Base-by-base conservation (phyloP, 2,888 invertebrate genomes). In the Drosophila demipolita region DNA sequence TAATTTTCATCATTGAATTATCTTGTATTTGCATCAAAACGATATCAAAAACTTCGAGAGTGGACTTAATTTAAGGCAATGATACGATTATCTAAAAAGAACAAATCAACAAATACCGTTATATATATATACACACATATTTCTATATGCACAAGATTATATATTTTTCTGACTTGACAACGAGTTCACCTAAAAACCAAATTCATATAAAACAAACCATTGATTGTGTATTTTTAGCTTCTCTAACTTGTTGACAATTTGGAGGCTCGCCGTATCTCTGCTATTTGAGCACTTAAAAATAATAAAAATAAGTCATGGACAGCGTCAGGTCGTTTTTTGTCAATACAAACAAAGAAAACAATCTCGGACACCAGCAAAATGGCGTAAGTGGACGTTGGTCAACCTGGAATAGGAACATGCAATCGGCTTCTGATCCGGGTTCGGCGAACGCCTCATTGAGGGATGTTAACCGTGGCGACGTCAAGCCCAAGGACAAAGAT, bases 401-500 rank as follows among this genome's bases (percentile, higher is more conserved):
- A 26, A 74, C 61, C 60, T 88, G 86, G 86, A 85, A 75, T 68
- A 66, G 80, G 32, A 70, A 73, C 49, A 59, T 76, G 42, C 71
- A 66, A 26, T 68, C 82, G 55, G 82, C 77, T 58, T 70, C 82
- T 50, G 82, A 76, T 59, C 74, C 83, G 26, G 81, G 78, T 58
- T 66, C 78, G 38, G 77, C 78, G 35, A 83, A 78, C 55, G 55
- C 78, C 17, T 68, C 81, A 61, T 81, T 78, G 11, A 81, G 87
- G 57, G 81, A 82, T 40, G 71, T 80, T 15, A 82, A 78, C 42
- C 78, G 80, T 4, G 82, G 82, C 54, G 83, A 85, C 57, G 63
- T 75, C 17, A 92, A 91, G 61, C 84, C 91, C 66, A 92, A 91
- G 83, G 92, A 93, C 64, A 91, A 89, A 70, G 93, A 93, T 75